Conservation (phyloP, 2,888 invertebrate genomes). For the Lasioglossum oenotherae region DNA sequence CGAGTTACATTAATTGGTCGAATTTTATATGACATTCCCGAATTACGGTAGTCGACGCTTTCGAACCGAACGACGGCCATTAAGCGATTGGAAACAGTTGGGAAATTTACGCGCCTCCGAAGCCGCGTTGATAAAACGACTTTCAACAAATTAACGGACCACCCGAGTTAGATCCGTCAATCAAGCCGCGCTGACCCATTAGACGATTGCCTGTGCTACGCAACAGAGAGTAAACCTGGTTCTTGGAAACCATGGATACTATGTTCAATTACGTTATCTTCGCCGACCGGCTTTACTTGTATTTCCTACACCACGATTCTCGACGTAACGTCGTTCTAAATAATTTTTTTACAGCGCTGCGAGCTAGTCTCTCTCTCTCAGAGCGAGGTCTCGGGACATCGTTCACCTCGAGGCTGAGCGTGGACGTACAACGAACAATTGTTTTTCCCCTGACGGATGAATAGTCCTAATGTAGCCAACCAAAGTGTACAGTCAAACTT, state of each 20-base stretch:
- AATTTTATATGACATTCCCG: not conserved
- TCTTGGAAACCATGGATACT: not conserved
- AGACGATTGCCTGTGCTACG: not conserved
- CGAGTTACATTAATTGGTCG: no score
- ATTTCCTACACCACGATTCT: not conserved
- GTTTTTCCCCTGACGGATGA: not conserved
- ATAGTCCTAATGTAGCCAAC: no score
- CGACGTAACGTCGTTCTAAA: not conserved
- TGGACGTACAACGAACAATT: not conserved
- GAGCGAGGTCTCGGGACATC: not conserved
- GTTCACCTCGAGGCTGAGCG: not conserved
- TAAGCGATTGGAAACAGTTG: not conserved
- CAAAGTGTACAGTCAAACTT: no score
- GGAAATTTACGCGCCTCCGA: not conserved
- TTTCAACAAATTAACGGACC: not conserved
- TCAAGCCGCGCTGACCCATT: slow-evolving; percentile 6
- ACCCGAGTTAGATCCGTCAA: not conserved
- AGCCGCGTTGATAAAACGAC: no score
- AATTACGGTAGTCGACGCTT: not conserved
- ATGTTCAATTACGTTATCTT: not conserved
- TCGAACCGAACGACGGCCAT: not conserved
- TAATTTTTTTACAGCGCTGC: not conserved
- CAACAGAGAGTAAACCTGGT: not conserved
- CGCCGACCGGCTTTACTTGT: not conserved
- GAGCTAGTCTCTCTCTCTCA: not conserved